Evolutionary conservation across 2,888 invertebrate species (phyloP).

Genomic region (Synanthedon andrenaeformis): DNA sequence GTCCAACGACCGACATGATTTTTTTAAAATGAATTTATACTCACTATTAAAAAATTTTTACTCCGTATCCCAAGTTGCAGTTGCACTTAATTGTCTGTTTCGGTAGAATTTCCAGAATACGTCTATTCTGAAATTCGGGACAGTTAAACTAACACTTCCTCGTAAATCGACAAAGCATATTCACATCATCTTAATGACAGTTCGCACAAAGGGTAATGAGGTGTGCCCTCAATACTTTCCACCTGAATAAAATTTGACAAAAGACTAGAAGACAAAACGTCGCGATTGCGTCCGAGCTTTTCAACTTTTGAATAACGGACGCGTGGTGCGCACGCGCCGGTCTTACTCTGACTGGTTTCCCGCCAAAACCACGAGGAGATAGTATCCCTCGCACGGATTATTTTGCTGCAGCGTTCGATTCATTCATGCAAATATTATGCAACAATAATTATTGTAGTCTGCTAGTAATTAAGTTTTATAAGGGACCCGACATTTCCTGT

Average conservation of each 20-base stretch:
- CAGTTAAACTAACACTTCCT: constrained; percentile 65
- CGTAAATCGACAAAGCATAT: constrained; percentile 54
- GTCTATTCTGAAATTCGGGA: constrained; percentile 25
- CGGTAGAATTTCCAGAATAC: background rate
- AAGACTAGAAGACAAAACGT: constrained; percentile 57
- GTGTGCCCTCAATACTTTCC: constrained; percentile 60
- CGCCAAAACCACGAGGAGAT: constrained; percentile 50
- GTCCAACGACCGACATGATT: no score
- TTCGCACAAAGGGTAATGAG: constrained; percentile 54
- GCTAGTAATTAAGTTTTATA: constrained; percentile 24
- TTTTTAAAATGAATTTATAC: background rate
- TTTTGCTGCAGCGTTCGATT: constrained; percentile 20
- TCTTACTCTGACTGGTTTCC: constrained; percentile 57
- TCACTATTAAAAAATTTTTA: no score
- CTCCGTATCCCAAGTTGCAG: no score
- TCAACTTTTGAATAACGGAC: constrained; percentile 40
- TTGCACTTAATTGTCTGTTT: no score
- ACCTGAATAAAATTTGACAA: constrained; percentile 47
- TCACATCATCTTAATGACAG: constrained; percentile 59
- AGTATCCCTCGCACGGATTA: constrained; percentile 27
- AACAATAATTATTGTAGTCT: constrained; percentile 37
- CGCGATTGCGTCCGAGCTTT: constrained; percentile 52
- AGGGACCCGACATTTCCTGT: constrained; percentile 12
- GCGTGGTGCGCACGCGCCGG: constrained; percentile 65
- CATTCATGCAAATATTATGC: constrained; percentile 53